Evolutionary conservation across 2,797 vertebrate species (phyloP).

Genomic region (Sebastes elongatus): DNA sequence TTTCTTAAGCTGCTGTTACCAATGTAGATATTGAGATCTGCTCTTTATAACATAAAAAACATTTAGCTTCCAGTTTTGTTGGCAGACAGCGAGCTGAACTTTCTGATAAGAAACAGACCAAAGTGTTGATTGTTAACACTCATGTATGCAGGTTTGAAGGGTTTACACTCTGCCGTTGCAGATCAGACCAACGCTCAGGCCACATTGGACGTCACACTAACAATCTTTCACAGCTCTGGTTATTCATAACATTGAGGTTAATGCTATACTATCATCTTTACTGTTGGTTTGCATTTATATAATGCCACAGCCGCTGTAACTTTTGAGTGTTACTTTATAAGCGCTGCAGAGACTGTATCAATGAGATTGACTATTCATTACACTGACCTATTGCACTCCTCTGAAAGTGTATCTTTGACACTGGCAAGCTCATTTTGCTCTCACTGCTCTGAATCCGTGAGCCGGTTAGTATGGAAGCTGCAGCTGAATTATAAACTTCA

Average conservation of each 20-base stretch:
- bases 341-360: neutral
- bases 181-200: neutral
- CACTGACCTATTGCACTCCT: slow-evolving; percentile 5
- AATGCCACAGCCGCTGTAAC: neutral
- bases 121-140: slow-evolving; percentile 21
- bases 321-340: neutral
- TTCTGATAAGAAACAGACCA: slow-evolving; percentile 38
- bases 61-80: slow-evolving; percentile 24
- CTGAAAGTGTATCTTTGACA: slow-evolving; percentile 31
- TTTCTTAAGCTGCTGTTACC: slow-evolving; percentile 13
- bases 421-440: slow-evolving; percentile 6
- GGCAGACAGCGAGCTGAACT: slow-evolving; percentile 10
- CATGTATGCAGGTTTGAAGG: neutral
- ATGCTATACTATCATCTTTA: neutral
- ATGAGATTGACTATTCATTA: slow-evolving; percentile 40
- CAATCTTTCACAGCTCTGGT: neutral
- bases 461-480: neutral
- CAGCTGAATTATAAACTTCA: slow-evolving; percentile 19
- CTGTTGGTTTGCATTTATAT: neutral
- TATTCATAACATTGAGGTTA: neutral
- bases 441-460: slow-evolving; percentile 8
- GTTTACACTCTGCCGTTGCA: neutral
- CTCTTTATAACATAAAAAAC: neutral
- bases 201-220: neutral
- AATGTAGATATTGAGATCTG: slow-evolving; percentile 11